Conservation (phyloP, 2,113 vertebrate species). For the Mus spicilegus region DNA sequence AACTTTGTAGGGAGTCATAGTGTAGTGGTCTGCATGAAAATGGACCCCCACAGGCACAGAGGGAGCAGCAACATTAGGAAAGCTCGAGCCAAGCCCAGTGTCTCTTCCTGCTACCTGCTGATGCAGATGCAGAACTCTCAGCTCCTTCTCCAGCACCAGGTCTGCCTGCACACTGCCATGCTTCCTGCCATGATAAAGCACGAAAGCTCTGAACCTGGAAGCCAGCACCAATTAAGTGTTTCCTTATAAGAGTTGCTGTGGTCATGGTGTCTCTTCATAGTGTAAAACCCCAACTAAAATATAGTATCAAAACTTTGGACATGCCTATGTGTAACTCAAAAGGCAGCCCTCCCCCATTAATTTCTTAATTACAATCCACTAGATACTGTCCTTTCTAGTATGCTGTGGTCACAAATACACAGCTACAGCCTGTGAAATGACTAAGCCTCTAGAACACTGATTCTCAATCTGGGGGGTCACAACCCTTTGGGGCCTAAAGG, state of each 20-base stretch:
- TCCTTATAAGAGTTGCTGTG: background rate
- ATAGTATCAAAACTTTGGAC: background rate
- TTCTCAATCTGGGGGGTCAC: background rate
- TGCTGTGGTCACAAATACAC: accelerated
- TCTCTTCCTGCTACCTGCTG: background rate
- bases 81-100: background rate
- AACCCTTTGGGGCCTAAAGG: background rate
- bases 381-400: too few species aligned
- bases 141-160: background rate
- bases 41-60: too few species aligned
- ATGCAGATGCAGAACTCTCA: background rate
- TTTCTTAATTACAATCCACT: accelerated
- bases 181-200: background rate
- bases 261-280: background rate
- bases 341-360: accelerated
- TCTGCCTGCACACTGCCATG: background rate
- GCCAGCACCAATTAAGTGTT: background rate
- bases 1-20: background rate
- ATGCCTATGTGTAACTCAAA: background rate
- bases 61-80: background rate
- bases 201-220: background rate
- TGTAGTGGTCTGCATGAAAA: background rate
- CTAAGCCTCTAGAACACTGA: background rate
- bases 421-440: background rate
- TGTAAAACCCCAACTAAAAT: background rate